These are phyloP conservation scores for Psilopsiagon aurifrons DNA, from an alignment of 2,113 vertebrate species.

Conservation along the genomic window DNA sequence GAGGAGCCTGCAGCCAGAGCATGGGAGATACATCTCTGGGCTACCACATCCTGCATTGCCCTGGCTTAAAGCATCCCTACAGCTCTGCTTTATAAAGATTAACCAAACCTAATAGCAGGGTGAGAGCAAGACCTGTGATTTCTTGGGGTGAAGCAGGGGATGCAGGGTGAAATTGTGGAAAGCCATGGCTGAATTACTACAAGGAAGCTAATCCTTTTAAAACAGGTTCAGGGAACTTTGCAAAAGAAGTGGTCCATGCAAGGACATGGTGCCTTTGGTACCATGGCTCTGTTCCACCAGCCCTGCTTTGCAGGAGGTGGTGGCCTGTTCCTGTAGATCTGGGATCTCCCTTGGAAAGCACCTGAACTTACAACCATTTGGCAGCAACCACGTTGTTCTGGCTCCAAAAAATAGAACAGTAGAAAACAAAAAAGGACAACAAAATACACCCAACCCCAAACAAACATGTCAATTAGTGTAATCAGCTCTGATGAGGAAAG, in stretches of 20 bases:
- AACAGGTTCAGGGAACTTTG: neutral
- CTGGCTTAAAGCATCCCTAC: neutral
- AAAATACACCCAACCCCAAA: conserved; percentile 33
- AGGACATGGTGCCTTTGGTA: neutral
- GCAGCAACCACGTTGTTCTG: neutral
- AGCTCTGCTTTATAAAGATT: neutral
- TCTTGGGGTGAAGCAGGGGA: neutral
- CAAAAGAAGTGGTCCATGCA: rapidly evolving
- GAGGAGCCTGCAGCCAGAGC: neutral
- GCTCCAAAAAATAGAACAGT: neutral
- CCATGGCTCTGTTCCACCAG: rapidly evolving
- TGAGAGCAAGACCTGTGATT: neutral
- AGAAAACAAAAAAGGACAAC: neutral
- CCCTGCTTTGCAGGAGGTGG: neutral
- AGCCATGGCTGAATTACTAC: neutral
- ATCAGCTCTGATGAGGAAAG: conserved; percentile 51
- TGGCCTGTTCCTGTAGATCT: neutral
- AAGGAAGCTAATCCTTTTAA: neutral
- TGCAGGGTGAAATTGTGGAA: neutral
- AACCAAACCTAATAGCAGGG: neutral
- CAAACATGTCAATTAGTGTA: conserved; percentile 54
- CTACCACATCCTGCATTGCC: neutral
- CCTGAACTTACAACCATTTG: neutral
- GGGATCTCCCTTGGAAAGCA: neutral
- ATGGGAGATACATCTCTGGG: neutral